Evolutionary conservation across 2,888 invertebrate genomes (phyloP).

Genomic region (Trachelus tabidus): DNA sequence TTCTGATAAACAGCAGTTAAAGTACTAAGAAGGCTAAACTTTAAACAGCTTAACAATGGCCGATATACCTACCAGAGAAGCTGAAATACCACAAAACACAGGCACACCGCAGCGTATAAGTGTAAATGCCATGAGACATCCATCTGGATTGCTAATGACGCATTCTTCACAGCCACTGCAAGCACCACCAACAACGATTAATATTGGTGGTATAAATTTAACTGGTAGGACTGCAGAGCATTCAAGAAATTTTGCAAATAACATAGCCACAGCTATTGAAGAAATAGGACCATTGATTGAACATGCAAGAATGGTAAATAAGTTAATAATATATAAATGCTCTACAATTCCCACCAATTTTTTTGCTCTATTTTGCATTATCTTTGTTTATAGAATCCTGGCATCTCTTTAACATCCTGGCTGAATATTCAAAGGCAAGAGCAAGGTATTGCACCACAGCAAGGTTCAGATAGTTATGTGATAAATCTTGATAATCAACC

Average conservation of each 20-base stretch:
- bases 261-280: slow-evolving; percentile 68
- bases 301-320: slow-evolving; percentile 70
- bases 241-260: slow-evolving; percentile 47
- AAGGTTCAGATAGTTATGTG: slow-evolving; percentile 56
- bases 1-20: background rate
- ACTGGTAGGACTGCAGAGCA: slow-evolving; percentile 37
- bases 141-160: slow-evolving; percentile 25
- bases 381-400: slow-evolving; percentile 34
- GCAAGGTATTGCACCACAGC: slow-evolving; percentile 60
- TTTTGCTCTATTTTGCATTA: background rate
- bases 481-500: slow-evolving; percentile 52
- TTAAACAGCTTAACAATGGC: background rate
- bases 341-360: slow-evolving; percentile 1
- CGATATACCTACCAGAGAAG: background rate
- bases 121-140: background rate
- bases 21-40: background rate
- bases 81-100: background rate
- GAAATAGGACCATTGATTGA: slow-evolving; percentile 77
- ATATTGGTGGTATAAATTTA: slow-evolving; percentile 24
- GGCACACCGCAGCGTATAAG: background rate
- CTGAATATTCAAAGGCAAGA: slow-evolving; percentile 59
- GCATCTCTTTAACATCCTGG: slow-evolving; percentile 52
- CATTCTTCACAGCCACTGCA: slow-evolving; percentile 17
- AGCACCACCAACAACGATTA: slow-evolving; percentile 19
- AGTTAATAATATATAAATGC: slow-evolving; percentile 18